Conservation (phyloP, 1,140 invertebrate species). For the Drosophila repletoides region DNA sequence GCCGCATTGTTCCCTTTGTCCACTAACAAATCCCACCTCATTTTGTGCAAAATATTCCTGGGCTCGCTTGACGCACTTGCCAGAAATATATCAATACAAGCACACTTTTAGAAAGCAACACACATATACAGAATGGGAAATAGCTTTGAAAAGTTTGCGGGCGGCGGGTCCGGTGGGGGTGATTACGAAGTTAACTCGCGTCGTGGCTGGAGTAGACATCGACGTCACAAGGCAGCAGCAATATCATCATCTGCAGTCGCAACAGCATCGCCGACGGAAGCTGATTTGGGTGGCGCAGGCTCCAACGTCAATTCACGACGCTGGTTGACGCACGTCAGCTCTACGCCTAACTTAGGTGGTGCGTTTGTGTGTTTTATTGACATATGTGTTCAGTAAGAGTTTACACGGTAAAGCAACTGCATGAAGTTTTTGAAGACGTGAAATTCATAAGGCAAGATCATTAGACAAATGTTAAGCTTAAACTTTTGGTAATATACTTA, state of each 20-base stretch:
- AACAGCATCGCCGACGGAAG: slow-evolving; percentile 6
- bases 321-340: slow-evolving; percentile 66
- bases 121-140: slow-evolving; percentile 40
- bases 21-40: too few species aligned
- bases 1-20: too few species aligned
- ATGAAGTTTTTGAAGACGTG: too few species aligned
- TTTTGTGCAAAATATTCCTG: too few species aligned
- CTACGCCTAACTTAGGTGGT: slow-evolving; percentile 75
- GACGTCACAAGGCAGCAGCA: slow-evolving; percentile 20
- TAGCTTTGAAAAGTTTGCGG: slow-evolving; percentile 52
- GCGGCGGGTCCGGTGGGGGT: neutral
- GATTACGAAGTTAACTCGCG: slow-evolving; percentile 21
- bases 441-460: too few species aligned
- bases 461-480: too few species aligned
- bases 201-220: slow-evolving; percentile 44
- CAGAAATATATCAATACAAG: neutral
- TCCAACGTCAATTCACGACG: slow-evolving; percentile 9
- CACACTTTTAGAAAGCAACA: neutral
- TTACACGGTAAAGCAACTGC: too few species aligned
- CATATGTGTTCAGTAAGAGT: too few species aligned
- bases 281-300: slow-evolving; percentile 5
- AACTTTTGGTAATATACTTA: too few species aligned
- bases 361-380: too few species aligned
- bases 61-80: too few species aligned
- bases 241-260: slow-evolving; percentile 7